Evolutionary conservation across 2,797 vertebrate species (phyloP), one percentile per base, ranked within the genome.

Genomic region (Calcarius lapponicus): DNA sequence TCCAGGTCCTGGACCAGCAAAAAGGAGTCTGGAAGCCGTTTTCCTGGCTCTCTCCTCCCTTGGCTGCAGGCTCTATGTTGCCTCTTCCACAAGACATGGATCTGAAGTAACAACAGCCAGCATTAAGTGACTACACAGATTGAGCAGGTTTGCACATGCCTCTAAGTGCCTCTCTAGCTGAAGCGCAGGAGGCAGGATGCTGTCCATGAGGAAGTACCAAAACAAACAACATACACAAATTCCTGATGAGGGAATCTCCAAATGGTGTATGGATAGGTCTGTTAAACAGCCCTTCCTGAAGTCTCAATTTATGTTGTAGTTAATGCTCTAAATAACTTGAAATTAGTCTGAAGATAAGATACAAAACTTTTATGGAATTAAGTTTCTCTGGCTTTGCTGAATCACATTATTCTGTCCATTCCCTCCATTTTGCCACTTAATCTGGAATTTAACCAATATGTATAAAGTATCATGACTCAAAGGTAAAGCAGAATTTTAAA

Each of bases 21-120:
- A 75, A 72, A 36, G 0, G 0, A n/a, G 16, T 3, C 32, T 74
- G 50, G 64, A 83, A 80, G 6, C 1, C 36, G 7, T 74, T 31
- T 4, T 58, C 6, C 24, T 70, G 31, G 3, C 31, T 62, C 10
- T 11, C 9, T 57, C 3, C 6, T 90, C 25, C 42, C 5, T 62
- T 36, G 8, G 4, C 28, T 67, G 21, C 20, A 61, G 34, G 5
- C 11, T 62, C 40, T 31, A 3, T 32, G 4, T 31, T 86, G 25
- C 17, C 7, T 1, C 13, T 20, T 71, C 29, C 69, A 19, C 12
- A 65, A 48, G 47, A 57, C 0, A 2, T 2, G 2, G 1, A 16
- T 38, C 29, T 61, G 61, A 11, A 6, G 7, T 20, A 72, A 34
- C 25, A 40, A 13, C 7, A 58, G 28, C 38, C 13, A 32, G 5